Base-by-base conservation (phyloP, 1,140 invertebrate genomes). In the Ruditapes philippinarum region DNA sequence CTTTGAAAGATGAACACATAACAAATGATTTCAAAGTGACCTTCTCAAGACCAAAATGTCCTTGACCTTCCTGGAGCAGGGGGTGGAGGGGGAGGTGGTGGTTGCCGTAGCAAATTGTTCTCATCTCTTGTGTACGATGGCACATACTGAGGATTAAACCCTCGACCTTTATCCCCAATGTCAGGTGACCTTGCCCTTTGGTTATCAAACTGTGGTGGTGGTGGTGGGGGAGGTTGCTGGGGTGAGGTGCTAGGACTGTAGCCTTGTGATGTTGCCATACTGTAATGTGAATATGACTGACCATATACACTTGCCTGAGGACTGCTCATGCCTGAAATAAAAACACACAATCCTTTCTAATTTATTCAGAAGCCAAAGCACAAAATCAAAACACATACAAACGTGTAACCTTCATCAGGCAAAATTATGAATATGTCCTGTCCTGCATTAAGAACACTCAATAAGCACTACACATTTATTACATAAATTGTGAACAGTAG, bases 61-160 rank as follows among this genome's bases (percentile, higher is more conserved):
- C 84, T 45, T 42, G 70, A 25, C n/a, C 70, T 74, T 19, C 5
- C 40, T 22, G 70, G 22, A 49, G 70, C 22, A 28, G 57, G 33
- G 19, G 84, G 84, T 40, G 84, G 84, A 0, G 84, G 84, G n/a
- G 84, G 84, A 9, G 84, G 84, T 40, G 84, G 84, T 9, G 70
- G 84, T 17, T 60, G 70, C 14, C 38, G 54, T 19, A 78, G 51
- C 5, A 81, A 36, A 78, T 17, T 54, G 22, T 54, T 79, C 14
- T 85, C 70, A 11, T 87, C 73, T 65, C 73, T 60, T 2, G 36
- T 60, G 49, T 70, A 54, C 17, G 65, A 31, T 33, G 65, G 45
- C 31, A 85, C 45, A 74, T 70, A 85, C 36, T 85, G 54, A 22
- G 65, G 45, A 74, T 76, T 85, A 40, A 85, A 74, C 36, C 31